Percentiles rank a stretch among this genome's conserved stretches.
phyloP scores from a whole-genome alignment of 2,797 vertebrate species.

The Xenentodon cancila region DNA sequence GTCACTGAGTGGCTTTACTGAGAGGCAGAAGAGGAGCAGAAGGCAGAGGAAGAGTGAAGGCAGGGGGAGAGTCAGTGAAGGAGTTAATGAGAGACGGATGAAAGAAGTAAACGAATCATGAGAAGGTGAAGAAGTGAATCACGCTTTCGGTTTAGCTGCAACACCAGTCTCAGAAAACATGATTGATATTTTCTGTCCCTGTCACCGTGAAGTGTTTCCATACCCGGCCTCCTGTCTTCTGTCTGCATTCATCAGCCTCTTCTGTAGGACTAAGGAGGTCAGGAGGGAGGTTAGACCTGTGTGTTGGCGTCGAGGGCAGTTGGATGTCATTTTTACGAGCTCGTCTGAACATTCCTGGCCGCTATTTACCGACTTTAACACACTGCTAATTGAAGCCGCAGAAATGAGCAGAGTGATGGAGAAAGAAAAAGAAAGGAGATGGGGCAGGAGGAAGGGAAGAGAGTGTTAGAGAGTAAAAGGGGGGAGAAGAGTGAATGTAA shows the following conservation, averaged over 20 bases:
- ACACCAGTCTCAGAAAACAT: neutral
- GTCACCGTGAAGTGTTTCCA: neutral
- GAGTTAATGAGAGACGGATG: constrained; percentile 22
- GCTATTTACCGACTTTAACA: constrained; percentile 66
- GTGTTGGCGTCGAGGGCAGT: constrained; percentile 44
- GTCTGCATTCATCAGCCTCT: constrained; percentile 6
- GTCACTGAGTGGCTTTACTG: constrained; percentile 38
- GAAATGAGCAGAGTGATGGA: constrained; percentile 32
- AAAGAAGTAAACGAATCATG: constrained; percentile 4
- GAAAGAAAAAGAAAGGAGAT: constrained; percentile 18
- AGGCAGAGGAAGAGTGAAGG: constrained; percentile 20
- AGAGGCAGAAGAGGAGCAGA: neutral
- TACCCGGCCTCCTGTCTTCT: neutral
- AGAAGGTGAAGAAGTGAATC: constrained; percentile 12
- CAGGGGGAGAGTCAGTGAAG: constrained; percentile 24
- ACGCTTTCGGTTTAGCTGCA: neutral
- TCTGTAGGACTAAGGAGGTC: neutral
- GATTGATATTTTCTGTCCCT: neutral
- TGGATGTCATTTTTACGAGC: constrained; percentile 76
- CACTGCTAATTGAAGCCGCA: constrained; percentile 71
- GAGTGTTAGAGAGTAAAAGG: constrained; percentile 59
- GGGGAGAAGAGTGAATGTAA: constrained; percentile 71
- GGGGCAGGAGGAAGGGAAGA: constrained; percentile 17
- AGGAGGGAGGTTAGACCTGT: constrained; percentile 49
- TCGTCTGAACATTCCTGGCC: constrained; percentile 72